Evolutionary conservation across 2,888 invertebrate species (phyloP).

Genomic region (Phlogophora meticulosa): DNA sequence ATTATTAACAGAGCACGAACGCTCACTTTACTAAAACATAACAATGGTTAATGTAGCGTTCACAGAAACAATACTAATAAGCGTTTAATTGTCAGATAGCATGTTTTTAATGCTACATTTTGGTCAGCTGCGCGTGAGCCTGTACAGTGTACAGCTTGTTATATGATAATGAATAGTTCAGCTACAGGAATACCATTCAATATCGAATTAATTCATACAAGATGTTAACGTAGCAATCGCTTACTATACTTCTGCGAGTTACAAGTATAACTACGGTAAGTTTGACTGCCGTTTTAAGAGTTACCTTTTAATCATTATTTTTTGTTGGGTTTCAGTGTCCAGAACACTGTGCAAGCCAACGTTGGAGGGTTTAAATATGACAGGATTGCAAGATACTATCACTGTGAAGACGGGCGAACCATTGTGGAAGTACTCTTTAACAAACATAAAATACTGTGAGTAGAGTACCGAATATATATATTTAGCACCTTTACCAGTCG

Average conservation of each 20-base stretch:
- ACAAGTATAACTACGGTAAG: background rate
- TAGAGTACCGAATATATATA: background rate
- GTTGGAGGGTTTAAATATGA: too few relatives aligned
- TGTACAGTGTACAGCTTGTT: background rate
- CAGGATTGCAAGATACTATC: too few relatives aligned
- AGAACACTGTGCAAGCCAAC: too few relatives aligned
- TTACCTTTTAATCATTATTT: background rate
- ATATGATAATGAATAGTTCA: background rate
- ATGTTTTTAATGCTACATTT: constrained; percentile 29
- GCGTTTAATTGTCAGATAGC: constrained; percentile 51
- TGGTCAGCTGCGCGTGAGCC: constrained; percentile 10
- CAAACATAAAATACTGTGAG: background rate
- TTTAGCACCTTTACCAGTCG: too few relatives aligned
- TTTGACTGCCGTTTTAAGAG: background rate
- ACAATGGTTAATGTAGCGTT: constrained; percentile 48
- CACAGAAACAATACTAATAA: constrained; percentile 41
- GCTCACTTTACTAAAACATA: constrained; percentile 36
- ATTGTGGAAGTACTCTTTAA: too few relatives aligned
- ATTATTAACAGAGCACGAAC: constrained; percentile 2
- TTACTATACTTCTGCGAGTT: background rate
- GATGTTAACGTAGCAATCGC: too few relatives aligned
- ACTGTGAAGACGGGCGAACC: too few relatives aligned
- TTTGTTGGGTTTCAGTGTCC: too few relatives aligned
- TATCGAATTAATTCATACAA: too few relatives aligned
- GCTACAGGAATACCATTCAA: background rate